These are phyloP conservation scores for Orycteropus afer DNA, from an alignment of 2,113 vertebrate genomes.

Conservation along the genomic window DNA sequence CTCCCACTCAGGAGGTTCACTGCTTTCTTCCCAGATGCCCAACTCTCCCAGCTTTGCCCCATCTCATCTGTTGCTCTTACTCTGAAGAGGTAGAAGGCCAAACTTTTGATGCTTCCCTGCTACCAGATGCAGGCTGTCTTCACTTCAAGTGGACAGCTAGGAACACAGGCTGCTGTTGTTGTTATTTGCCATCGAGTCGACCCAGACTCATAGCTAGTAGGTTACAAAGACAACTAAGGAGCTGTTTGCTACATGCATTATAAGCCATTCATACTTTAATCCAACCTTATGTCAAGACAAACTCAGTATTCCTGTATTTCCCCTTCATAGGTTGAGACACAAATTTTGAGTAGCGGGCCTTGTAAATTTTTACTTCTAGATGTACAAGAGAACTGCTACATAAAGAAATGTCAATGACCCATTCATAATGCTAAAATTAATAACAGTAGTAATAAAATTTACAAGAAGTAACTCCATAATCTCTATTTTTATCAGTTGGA, in stretches of 20 bases:
- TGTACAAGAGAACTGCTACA: neutral
- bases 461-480: neutral
- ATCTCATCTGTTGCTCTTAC: neutral
- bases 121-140: neutral
- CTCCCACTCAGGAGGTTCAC: neutral
- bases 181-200: too few species aligned
- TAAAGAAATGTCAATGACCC: neutral
- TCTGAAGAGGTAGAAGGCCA: neutral
- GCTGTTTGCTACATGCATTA: accelerated
- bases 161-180: too few species aligned
- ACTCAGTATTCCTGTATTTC: neutral
- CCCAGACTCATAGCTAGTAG: too few species aligned
- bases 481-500: neutral
- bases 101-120: too few species aligned
- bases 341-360: neutral
- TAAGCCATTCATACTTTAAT: neutral
- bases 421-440: neutral
- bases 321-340: neutral
- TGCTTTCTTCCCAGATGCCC: neutral
- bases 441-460: neutral
- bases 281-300: neutral
- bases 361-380: neutral
- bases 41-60: too few species aligned
- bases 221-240: neutral
- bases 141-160: neutral